These are phyloP conservation scores for Lateolabrax maculatus DNA, from an alignment of 2,797 vertebrate genomes.

Conservation along the genomic window DNA sequence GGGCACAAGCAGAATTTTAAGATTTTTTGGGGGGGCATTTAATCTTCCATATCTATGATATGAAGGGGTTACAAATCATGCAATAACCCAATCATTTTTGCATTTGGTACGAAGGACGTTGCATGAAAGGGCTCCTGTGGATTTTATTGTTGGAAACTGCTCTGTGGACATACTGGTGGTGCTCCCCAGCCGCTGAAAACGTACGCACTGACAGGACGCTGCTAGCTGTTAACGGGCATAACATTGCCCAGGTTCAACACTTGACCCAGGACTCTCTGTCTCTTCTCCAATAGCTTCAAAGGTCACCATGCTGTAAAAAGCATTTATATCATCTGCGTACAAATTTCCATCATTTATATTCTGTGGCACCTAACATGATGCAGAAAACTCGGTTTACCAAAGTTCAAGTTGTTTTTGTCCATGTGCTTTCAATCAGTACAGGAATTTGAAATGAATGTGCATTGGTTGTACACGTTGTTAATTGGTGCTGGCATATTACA, in stretches of 20 bases:
- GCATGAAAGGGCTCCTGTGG: slow-evolving; percentile 30
- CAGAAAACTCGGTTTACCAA: slow-evolving; percentile 23
- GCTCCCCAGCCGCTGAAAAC: slow-evolving; percentile 18
- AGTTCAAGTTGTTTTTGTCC: slow-evolving; percentile 27
- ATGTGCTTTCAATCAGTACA: slow-evolving; percentile 43
- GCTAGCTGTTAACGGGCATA: background rate
- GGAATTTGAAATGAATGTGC: slow-evolving; percentile 4
- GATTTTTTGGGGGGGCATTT: background rate
- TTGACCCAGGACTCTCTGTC: slow-evolving; percentile 20
- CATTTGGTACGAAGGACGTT: background rate
- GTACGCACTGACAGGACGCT: slow-evolving; percentile 9
- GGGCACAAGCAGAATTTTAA: background rate
- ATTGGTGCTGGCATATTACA: slow-evolving; percentile 9
- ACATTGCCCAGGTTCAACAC: slow-evolving; percentile 10
- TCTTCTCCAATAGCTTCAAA: background rate
- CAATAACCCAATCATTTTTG: background rate
- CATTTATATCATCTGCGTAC: slow-evolving; percentile 19
- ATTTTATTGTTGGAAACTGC: slow-evolving; percentile 39
- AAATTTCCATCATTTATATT: slow-evolving; percentile 12
- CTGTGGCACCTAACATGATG: slow-evolving; percentile 8
- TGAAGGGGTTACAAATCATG: slow-evolving; percentile 5
- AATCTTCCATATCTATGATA: background rate
- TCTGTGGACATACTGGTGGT: slow-evolving; percentile 19
- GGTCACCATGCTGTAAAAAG: slow-evolving; percentile 21
- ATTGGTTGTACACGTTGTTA: slow-evolving; percentile 24